Conservation (phyloP, 1,140 invertebrate genomes). For the Drosophila nikananu region DNA sequence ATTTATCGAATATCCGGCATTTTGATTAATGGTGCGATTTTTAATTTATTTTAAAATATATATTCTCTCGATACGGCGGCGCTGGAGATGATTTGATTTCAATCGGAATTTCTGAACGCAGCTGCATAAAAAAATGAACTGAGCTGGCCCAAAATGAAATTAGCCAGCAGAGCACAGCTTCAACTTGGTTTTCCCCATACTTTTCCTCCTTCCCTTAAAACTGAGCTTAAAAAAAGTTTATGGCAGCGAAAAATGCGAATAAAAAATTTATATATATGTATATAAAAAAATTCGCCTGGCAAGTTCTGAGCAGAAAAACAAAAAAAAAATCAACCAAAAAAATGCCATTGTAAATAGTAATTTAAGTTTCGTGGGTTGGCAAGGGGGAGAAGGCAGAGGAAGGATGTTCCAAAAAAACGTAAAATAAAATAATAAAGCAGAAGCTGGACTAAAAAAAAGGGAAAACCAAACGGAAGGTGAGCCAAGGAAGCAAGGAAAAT, state of each 20-base stretch:
- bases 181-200: slow-evolving; percentile 9
- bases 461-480: slow-evolving; percentile 73
- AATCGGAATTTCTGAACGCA: slow-evolving; percentile 49
- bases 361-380: slow-evolving; percentile 67
- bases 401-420: slow-evolving; percentile 64
- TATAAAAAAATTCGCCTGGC: slow-evolving; percentile 52
- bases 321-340: slow-evolving; percentile 46
- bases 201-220: slow-evolving; percentile 5
- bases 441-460: slow-evolving; percentile 28
- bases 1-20: slow-evolving; percentile 15
- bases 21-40: slow-evolving; percentile 16
- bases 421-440: slow-evolving; percentile 38
- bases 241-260: slow-evolving; percentile 66
- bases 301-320: slow-evolving; percentile 36
- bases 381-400: slow-evolving; percentile 1
- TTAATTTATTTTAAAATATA: slow-evolving; percentile 17
- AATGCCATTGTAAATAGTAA: slow-evolving; percentile 81
- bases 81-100: slow-evolving; percentile 37
- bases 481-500: slow-evolving; percentile 75
- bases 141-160: slow-evolving; percentile 63
- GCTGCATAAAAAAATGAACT: slow-evolving; percentile 53
- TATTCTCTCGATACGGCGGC: background rate
- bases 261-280: slow-evolving; percentile 36
- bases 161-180: slow-evolving; percentile 50
- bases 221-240: slow-evolving; percentile 52